These are phyloP conservation scores for Chaenogobius annularis DNA, from an alignment of 2,113 vertebrate genomes.

Conservation along the genomic window DNA sequence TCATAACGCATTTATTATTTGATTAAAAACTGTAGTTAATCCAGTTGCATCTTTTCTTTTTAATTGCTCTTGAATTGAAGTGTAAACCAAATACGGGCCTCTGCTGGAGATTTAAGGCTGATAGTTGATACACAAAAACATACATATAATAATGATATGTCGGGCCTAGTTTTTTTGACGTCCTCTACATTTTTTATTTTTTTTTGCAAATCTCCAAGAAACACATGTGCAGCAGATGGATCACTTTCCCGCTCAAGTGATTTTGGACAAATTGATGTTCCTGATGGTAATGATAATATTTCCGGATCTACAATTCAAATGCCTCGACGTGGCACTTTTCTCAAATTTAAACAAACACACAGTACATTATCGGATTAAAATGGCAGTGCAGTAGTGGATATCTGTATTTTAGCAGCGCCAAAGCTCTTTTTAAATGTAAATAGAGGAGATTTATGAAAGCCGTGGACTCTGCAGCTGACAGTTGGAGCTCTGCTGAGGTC, in stretches of 20 bases:
- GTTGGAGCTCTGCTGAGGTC: slow-evolving; percentile 33
- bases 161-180: too few species aligned
- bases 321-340: neutral
- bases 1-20: neutral
- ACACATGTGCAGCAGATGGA: neutral
- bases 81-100: too few species aligned
- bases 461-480: neutral
- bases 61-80: neutral
- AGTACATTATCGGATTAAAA: neutral
- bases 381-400: neutral
- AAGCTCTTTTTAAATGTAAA: slow-evolving; percentile 7
- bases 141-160: too few species aligned
- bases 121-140: too few species aligned
- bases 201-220: neutral
- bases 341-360: neutral
- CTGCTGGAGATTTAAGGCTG: too few species aligned
- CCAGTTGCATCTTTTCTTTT: neutral
- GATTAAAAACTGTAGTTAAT: neutral
- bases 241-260: slow-evolving; percentile 25
- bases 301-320: neutral
- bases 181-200: too few species aligned
- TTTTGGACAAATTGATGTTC: neutral
- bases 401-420: neutral
- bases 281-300: neutral
- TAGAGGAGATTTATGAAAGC: neutral